phyloP scores from a whole-genome alignment of 2,797 vertebrate species.

The Amblyraja radiata region DNA sequence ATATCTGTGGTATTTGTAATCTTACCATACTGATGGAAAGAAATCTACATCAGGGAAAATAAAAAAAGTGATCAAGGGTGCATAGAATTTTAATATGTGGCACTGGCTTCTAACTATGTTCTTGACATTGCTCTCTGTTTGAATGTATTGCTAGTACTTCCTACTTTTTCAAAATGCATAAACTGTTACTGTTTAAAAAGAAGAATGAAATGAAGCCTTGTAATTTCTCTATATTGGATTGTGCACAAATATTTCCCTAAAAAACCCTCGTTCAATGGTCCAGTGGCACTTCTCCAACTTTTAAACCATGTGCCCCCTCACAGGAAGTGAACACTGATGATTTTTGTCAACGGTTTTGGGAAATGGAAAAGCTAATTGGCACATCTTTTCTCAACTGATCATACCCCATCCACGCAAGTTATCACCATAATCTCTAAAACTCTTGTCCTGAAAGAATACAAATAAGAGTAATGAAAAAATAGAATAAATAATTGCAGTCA shows the following conservation, averaged over 20 bases:
- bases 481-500: background rate
- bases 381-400: background rate
- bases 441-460: background rate
- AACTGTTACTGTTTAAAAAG: background rate
- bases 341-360: background rate
- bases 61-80: constrained; percentile 15
- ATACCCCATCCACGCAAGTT: too few relatives aligned
- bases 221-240: background rate
- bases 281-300: background rate
- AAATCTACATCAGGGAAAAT: background rate
- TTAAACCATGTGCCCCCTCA: background rate
- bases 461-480: background rate
- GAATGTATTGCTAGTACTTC: background rate
- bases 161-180: background rate
- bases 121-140: background rate
- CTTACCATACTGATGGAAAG: constrained; percentile 7
- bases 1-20: constrained; percentile 25
- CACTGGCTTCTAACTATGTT: background rate
- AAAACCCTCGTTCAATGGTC: background rate
- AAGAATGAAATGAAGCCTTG: background rate
- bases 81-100: constrained; percentile 11
- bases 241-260: background rate
- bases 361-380: background rate
- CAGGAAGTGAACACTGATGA: background rate
- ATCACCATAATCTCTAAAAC: background rate